Evolutionary conservation across 2,888 invertebrate species (phyloP).

Genomic region (Eurois occulta): DNA sequence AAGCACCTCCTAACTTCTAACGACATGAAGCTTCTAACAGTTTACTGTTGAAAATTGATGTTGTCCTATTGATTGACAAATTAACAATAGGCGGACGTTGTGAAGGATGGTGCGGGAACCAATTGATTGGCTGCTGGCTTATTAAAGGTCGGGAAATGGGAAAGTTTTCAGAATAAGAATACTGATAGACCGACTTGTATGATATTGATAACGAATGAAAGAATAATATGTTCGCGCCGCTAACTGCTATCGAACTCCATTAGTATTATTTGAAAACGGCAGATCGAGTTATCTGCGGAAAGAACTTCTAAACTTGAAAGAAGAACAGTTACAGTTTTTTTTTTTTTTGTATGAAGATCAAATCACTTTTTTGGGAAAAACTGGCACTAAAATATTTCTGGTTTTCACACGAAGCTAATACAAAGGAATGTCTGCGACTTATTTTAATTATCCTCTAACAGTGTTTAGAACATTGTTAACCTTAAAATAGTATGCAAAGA

Average conservation of each 20-base stretch:
- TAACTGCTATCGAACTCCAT: neutral
- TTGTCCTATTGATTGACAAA: constrained; percentile 37
- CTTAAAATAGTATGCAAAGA: constrained; percentile 9
- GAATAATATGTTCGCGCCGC: neutral
- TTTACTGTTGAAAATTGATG: constrained; percentile 26
- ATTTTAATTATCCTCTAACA: neutral
- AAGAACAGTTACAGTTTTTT: neutral
- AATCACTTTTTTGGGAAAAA: neutral
- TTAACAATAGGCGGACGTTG: constrained; percentile 39
- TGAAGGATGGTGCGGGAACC: constrained; percentile 19
- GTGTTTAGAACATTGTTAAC: neutral
- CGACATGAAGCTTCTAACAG: neutral
- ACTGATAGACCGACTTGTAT: neutral
- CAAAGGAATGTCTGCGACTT: neutral
- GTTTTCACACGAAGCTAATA: neutral
- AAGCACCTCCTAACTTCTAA: neutral
- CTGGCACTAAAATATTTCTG: too few species aligned
- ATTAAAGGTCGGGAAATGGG: neutral
- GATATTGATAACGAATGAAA: neutral
- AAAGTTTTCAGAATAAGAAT: neutral
- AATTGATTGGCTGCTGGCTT: neutral
- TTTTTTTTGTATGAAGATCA: neutral
- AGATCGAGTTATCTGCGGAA: neutral
- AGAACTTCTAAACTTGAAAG: neutral
- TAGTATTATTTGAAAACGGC: neutral